phyloP scores from a whole-genome alignment of 2,113 vertebrate species.

The Callorhinus ursinus region DNA sequence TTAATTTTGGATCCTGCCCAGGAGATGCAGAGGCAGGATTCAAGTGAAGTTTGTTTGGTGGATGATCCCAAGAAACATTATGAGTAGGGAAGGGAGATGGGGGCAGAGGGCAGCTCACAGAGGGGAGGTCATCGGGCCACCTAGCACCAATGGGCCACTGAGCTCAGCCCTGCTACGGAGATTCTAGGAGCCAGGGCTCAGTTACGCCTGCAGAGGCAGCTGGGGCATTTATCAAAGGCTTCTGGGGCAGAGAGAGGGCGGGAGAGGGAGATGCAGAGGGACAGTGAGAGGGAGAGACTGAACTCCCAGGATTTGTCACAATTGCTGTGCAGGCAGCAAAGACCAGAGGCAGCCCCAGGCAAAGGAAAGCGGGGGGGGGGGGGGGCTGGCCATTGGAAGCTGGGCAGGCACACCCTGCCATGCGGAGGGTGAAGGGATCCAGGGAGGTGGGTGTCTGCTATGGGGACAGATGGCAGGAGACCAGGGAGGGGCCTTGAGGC shows the following conservation, averaged over 20 bases:
- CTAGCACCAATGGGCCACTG: not conserved
- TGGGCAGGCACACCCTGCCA: not conserved
- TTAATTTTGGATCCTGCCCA: not conserved
- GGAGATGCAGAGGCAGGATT: conserved; percentile 10
- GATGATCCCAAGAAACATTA: not conserved
- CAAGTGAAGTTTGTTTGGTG: not conserved
- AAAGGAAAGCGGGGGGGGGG: not conserved
- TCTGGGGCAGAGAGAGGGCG: not conserved
- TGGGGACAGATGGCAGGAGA: not conserved
- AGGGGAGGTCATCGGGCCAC: not conserved
- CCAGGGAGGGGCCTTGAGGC: too few relatives aligned
- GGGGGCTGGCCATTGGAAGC: too few relatives aligned
- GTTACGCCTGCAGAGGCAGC: not conserved
- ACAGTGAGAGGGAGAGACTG: not conserved
- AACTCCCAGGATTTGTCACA: not conserved
- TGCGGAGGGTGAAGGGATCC: not conserved
- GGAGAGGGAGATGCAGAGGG: not conserved
- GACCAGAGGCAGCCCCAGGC: not conserved
- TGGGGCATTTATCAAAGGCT: not conserved
- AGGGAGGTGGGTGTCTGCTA: not conserved
- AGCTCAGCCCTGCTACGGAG: not conserved
- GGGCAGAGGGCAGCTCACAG: not conserved
- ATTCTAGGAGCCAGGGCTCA: not conserved
- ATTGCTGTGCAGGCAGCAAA: not conserved
- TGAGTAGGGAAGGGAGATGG: not conserved